phyloP scores from a whole-genome alignment of 2,888 invertebrate species.

The Emesis furor region DNA sequence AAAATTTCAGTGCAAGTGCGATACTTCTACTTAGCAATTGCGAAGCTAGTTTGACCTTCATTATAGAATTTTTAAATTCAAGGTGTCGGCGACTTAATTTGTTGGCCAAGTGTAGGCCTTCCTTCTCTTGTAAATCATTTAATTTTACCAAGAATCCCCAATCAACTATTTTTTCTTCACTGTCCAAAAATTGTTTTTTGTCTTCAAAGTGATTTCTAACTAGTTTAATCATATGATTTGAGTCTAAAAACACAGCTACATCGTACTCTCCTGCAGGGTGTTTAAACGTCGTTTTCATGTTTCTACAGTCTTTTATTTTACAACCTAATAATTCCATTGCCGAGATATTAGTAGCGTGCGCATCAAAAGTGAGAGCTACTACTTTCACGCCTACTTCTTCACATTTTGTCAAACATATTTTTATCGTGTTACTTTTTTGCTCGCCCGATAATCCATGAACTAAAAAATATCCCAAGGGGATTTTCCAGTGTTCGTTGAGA shows the following conservation, averaged over 20 bases:
- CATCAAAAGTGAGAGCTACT: constrained; percentile 70
- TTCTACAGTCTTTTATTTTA: constrained; percentile 31
- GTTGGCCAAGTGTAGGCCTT: constrained; percentile 62
- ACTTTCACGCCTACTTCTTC: constrained; percentile 69
- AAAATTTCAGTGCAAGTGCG: constrained; percentile 57
- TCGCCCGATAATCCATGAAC: constrained; percentile 67
- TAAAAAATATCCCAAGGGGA: constrained; percentile 77
- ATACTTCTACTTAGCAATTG: constrained; percentile 69
- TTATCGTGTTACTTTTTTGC: constrained; percentile 68
- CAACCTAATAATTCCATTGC: constrained; percentile 64
- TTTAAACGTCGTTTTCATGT: constrained; percentile 56
- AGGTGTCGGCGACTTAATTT: constrained; percentile 60
- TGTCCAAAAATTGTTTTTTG: constrained; percentile 21
- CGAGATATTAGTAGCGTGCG: constrained; percentile 57
- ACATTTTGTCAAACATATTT: constrained; percentile 54
- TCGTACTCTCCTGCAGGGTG: constrained; percentile 62
- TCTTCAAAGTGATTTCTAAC: constrained; percentile 64
- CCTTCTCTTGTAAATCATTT: constrained; percentile 54
- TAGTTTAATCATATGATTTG: constrained; percentile 65
- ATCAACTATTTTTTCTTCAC: neutral
- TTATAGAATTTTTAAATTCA: constrained; percentile 63
- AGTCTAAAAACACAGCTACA: constrained; percentile 65
- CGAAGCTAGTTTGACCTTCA: constrained; percentile 69
- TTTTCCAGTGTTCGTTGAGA: constrained; percentile 73
- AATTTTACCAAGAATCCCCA: constrained; percentile 56